Evolutionary conservation across 2,113 vertebrate species (phyloP).

Genomic region (Conger conger): DNA sequence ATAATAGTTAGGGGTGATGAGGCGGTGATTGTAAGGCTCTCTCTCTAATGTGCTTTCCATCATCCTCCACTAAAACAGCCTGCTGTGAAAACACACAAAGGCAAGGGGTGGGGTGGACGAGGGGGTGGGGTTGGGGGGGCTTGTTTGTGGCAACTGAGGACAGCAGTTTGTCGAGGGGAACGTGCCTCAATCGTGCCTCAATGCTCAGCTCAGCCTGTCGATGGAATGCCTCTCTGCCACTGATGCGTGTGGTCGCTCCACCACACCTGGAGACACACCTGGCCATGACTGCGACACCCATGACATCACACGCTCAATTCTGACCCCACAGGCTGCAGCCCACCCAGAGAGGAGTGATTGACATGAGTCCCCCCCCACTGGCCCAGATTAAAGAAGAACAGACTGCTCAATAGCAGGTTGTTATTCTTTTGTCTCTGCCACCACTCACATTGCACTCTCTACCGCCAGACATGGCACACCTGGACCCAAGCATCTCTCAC

Average conservation of each 20-base stretch:
- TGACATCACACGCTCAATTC: slow-evolving; percentile 23
- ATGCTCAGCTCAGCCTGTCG: slow-evolving; percentile 55
- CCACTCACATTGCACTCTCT: background rate
- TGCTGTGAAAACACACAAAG: background rate
- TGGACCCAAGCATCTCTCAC: background rate
- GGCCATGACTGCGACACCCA: slow-evolving; percentile 48
- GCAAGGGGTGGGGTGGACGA: background rate
- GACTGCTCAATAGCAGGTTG: background rate
- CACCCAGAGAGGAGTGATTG: slow-evolving; percentile 28
- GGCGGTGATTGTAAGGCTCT: background rate
- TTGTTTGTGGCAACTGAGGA: background rate
- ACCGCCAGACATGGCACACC: background rate
- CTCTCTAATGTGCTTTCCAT: background rate
- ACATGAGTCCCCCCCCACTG: slow-evolving; percentile 47
- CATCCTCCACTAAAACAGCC: background rate
- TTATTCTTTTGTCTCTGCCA: background rate
- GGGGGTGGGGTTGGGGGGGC: background rate
- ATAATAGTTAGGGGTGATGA: background rate
- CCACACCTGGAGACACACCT: slow-evolving; percentile 52
- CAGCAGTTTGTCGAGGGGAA: slow-evolving; percentile 38
- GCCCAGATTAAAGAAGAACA: slow-evolving; percentile 42
- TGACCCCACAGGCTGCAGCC: slow-evolving; percentile 16
- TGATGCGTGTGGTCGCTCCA: slow-evolving; percentile 43
- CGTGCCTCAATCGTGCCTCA: slow-evolving; percentile 41
- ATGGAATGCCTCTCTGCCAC: slow-evolving; percentile 56